Evolutionary conservation across 2,888 invertebrate genomes (phyloP), one percentile per base, ranked within the genome.

Genomic region (Melieria omissa): DNA sequence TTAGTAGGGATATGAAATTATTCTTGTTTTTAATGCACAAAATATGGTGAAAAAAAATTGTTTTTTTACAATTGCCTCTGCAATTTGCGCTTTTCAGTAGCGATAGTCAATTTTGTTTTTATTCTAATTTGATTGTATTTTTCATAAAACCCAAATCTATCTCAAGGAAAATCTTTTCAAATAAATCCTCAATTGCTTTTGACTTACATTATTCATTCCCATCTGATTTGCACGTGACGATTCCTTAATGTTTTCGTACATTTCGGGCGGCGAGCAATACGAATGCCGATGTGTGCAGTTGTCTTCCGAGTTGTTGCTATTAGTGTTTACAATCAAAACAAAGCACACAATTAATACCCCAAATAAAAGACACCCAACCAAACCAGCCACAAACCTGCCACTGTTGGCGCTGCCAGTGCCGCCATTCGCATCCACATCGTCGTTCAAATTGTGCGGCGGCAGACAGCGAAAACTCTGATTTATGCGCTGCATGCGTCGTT

Each of bases 231-330:
- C 16, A 16, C 16, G 16, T 16, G 70, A 41, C 1, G 46, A 58
- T 3, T 73, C 65, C 41, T 65, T 65, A 16, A 57, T 61, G 10
- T 78, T 75, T 44, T 78, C 80, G 44, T 79, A 71, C 10, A 79
- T 69, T 70, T 82, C 83, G 0, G 80, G 82, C 5, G 82, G 82
- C 1, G 82, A 79, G 47, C 80, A 81, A 68, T 77, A 81, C 4
- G 80, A 79, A 70, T 82, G 82, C 5, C 78, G 76, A 5, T 80
- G 79, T 41, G 60, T 55, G 29, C 63, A 75, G 8, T 79, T 78
- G 62, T 79, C 78, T 14, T 69, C 69, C 3, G 29, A 14, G 16
- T 16, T 16, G 16, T 16, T 16, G 16, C 16, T 6, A 61, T 8
- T 41, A 44, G 9, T 44, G 3, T 29, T 52, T 64, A 29, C 5